phyloP scores from a whole-genome alignment of 2,888 invertebrate species.

The Galeopsomyia nigrocyanea region DNA sequence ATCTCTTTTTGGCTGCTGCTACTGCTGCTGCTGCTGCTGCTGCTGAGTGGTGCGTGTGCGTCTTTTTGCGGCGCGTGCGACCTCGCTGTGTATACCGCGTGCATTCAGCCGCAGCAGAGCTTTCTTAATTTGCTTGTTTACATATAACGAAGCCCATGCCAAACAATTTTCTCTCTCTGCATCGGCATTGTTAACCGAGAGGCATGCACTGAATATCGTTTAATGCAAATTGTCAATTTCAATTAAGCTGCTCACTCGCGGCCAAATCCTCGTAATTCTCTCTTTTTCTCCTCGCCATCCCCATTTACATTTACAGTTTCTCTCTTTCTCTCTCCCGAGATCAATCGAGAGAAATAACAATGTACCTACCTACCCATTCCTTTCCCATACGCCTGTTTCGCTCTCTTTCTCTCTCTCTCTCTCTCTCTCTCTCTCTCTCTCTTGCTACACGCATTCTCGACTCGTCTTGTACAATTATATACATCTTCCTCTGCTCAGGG shows the following conservation, averaged over 20 bases:
- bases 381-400: too few species aligned
- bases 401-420: too few species aligned
- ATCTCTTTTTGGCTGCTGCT: slow-evolving; percentile 20
- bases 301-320: slow-evolving; percentile 33
- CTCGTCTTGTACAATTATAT: too few species aligned
- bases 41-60: neutral
- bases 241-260: slow-evolving; percentile 37
- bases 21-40: neutral
- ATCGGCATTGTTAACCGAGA: slow-evolving; percentile 38
- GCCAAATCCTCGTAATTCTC: slow-evolving; percentile 1
- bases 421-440: too few species aligned
- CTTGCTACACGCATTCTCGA: too few species aligned
- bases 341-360: slow-evolving; percentile 28
- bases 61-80: slow-evolving; percentile 15
- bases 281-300: slow-evolving; percentile 1
- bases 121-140: slow-evolving; percentile 50
- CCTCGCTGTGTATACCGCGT: slow-evolving; percentile 18
- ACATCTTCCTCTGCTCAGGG: too few species aligned
- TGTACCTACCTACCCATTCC: too few species aligned
- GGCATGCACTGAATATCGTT: slow-evolving; percentile 34
- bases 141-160: slow-evolving; percentile 43
- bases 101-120: slow-evolving; percentile 14
- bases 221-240: slow-evolving; percentile 46
- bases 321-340: slow-evolving; percentile 5
- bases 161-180: slow-evolving; percentile 32